Conservation (phyloP, 2,113 vertebrate species). For the Micromys minutus region DNA sequence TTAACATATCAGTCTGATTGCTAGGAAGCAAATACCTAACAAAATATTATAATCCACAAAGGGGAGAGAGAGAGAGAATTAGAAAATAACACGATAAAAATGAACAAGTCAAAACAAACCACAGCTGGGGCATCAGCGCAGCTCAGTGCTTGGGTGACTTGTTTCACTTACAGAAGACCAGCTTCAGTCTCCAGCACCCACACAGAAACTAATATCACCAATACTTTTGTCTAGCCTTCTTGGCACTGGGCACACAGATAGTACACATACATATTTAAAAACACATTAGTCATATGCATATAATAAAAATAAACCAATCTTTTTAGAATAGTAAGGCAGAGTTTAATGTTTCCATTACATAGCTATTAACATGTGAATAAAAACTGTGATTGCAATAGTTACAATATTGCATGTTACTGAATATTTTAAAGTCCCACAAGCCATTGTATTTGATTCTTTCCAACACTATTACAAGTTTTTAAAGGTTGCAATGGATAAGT, state of each 20-base stretch:
- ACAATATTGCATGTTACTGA: neutral
- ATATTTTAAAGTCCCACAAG: slow-evolving; percentile 10
- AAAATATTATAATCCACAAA: neutral
- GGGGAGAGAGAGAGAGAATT: neutral
- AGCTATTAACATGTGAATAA: neutral
- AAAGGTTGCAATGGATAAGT: too few relatives aligned
- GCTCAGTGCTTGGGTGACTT: neutral
- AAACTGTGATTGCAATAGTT: neutral
- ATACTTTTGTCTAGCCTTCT: neutral
- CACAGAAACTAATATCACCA: neutral
- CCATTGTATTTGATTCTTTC: neutral
- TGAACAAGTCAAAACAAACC: neutral
- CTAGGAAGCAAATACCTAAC: neutral
- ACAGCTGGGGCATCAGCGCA: neutral
- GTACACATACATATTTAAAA: neutral
- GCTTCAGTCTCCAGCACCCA: neutral
- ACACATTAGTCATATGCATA: neutral
- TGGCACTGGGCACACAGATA: neutral
- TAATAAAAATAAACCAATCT: neutral
- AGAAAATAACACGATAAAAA: slow-evolving; percentile 1
- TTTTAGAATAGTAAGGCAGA: neutral
- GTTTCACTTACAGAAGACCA: neutral
- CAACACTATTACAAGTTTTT: neutral
- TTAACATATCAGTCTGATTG: neutral
- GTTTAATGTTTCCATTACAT: neutral